phyloP scores from a whole-genome alignment of 2,113 vertebrate genomes.

The Myanophis thanlyinensis region DNA sequence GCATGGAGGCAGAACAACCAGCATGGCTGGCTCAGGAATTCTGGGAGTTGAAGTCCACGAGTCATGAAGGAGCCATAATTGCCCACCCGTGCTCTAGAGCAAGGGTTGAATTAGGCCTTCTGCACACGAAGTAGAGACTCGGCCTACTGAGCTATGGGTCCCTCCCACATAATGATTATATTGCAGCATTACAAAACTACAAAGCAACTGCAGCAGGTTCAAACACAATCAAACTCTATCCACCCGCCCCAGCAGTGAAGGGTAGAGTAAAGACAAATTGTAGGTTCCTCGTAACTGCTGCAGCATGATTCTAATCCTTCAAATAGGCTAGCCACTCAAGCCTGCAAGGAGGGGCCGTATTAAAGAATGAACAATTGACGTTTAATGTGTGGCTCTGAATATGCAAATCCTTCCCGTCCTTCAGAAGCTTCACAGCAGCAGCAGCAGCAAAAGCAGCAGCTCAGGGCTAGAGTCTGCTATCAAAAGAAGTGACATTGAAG shows the following conservation, averaged over 20 bases:
- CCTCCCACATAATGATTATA: no score
- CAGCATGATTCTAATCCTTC: constrained; percentile 22
- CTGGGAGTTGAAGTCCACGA: no score
- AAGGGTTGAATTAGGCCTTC: neutral
- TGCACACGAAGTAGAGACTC: no score
- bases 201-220: neutral
- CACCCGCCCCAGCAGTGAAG: no score
- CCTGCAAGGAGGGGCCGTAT: constrained; percentile 32
- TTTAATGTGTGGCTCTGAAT: neutral
- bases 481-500: neutral
- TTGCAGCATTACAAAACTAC: neutral
- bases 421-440: neutral
- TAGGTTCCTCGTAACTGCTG: neutral
- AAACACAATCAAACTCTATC: neutral
- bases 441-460: neutral
- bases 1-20: no score
- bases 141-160: neutral
- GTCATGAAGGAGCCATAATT: no score
- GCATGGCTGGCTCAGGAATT: no score
- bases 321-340: constrained; percentile 40
- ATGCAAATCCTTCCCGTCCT: constrained; percentile 33
- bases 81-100: no score
- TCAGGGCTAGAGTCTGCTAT: neutral
- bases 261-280: neutral
- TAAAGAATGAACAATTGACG: constrained; percentile 24